Conservation (phyloP, 1,140 invertebrate species). For the Aphidius gifuensis region DNA sequence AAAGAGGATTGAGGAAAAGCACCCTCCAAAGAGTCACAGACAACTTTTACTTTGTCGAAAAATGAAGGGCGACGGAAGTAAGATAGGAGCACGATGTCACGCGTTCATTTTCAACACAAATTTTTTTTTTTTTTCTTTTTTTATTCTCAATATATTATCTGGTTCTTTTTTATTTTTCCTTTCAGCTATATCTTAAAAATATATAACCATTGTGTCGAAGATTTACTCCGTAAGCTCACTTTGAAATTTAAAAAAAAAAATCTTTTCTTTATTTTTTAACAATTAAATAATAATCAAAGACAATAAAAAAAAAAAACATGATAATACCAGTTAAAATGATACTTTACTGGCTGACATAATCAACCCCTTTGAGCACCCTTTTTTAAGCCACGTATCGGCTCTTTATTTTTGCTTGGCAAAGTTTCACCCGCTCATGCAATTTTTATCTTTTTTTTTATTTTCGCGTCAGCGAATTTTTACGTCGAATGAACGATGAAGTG, state of each 20-base stretch:
- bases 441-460: neutral
- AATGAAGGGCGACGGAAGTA: conserved; percentile 38
- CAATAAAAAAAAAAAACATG: neutral
- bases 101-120: conserved; percentile 19
- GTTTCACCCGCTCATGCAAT: conserved; percentile 8
- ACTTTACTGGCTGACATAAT: no score
- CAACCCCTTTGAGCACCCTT: no score
- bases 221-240: no score
- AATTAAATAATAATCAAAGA: neutral
- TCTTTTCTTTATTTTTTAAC: neutral
- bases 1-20: conserved; percentile 20
- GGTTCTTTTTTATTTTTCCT: conserved; percentile 8
- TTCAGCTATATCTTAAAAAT: neutral
- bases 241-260: no score
- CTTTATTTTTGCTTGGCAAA: neutral
- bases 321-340: neutral
- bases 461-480: conserved; percentile 6
- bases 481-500: neutral
- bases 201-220: no score
- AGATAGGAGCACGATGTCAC: conserved; percentile 37
- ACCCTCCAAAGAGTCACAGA: conserved; percentile 37
- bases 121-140: conserved; percentile 29
- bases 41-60: conserved; percentile 31
- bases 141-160: neutral
- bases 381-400: neutral